Evolutionary conservation across 2,797 vertebrate species (phyloP), one percentile per base, ranked within the genome.

Genomic region (Protosalanx chinensis): DNA sequence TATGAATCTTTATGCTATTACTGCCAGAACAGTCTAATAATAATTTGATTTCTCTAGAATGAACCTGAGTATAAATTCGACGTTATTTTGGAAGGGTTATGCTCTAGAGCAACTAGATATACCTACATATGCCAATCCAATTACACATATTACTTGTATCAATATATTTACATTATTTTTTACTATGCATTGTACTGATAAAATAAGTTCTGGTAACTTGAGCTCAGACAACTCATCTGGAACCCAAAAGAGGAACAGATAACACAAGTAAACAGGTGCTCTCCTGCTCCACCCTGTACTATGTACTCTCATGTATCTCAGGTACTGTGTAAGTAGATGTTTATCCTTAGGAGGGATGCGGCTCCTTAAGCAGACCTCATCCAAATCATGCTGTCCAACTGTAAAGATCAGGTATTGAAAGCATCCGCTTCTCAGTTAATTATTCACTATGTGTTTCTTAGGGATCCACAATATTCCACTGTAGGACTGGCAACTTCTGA

Each of bases 351-450:
- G 70, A 74, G 68, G 73, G 79, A 72, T 75, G 46, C 65, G 75
- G 69, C 61, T 81, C 76, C 72, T 79, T 84, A 82, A 76, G 74
- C 73, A 71, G 76, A 82, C 79, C 78, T 58, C 10, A 27, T 76
- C 62, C 66, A 72, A 62, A 87, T 86, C 84, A 80, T 88, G 80
- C 83, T 84, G 78, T 84, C 81, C 75, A 84, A 77, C 81, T 81
- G 83, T 84, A 85, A 87, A 87, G 76, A 86, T 80, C 83, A 72
- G 74, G 78, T 84, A 74, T 85, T 88, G 88, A 89, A 91, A 88
- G 87, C 82, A 76, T 81, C 49, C 67, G 74, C 79, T 87, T 79
- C 83, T 81, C 82, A 73, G 91, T 93, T 92, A 93, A 93, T 91
- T 74, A 91, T 93, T 92, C 91, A 93, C 85, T 64, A 59, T 12